Conservation (phyloP, 2,888 invertebrate species). For the Maniola hyperantus region DNA sequence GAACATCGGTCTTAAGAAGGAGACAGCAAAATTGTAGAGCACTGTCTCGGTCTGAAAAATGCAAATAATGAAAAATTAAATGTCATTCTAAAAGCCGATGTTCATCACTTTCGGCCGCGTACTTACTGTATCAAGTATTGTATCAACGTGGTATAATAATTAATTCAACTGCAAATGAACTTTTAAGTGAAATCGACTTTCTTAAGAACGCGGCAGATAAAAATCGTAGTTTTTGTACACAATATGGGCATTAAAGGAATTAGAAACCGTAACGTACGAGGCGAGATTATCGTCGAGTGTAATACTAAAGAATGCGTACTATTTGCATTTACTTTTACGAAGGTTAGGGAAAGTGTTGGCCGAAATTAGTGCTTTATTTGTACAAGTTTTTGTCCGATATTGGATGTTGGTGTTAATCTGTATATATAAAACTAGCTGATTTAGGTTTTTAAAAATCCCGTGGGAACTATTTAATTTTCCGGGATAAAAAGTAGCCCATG, state of each 20-base stretch:
- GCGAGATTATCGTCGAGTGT: slow-evolving; percentile 30
- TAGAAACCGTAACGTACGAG: slow-evolving; percentile 48
- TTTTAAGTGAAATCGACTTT: slow-evolving; percentile 37
- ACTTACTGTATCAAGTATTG: no score
- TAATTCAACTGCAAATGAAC: slow-evolving; percentile 24
- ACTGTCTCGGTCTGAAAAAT: no score
- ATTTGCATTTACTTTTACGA: slow-evolving; percentile 28
- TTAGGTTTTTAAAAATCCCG: no score
- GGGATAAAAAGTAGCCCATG: no score
- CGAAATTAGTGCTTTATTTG: neutral
- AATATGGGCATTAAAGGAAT: slow-evolving; percentile 43
- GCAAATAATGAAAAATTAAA: no score
- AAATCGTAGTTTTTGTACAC: slow-evolving; percentile 43
- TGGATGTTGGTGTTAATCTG: neutral
- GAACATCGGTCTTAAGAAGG: no score
- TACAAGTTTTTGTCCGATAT: neutral
- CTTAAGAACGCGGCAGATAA: slow-evolving; percentile 37
- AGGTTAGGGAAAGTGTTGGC: slow-evolving; percentile 23
- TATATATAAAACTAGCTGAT: no score
- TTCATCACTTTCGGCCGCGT: no score
- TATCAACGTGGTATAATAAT: slow-evolving; percentile 1
- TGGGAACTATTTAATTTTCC: no score
- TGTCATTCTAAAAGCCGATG: no score
- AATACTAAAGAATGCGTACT: slow-evolving; percentile 15
- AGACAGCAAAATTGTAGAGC: no score